These are phyloP conservation scores for Drosophila meridiana DNA, from an alignment of 2,888 invertebrate genomes.

Conservation along the genomic window DNA sequence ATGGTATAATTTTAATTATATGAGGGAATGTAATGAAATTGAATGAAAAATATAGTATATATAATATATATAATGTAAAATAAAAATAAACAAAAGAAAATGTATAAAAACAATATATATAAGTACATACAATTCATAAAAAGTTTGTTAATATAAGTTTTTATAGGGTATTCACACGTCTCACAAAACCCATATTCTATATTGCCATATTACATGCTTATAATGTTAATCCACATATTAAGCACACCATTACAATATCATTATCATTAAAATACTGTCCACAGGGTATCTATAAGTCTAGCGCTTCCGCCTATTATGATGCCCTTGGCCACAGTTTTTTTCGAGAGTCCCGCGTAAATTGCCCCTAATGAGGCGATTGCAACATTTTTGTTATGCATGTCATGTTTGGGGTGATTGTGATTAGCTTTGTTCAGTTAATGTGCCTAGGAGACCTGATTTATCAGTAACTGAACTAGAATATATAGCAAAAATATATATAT, in stretches of 20 bases:
- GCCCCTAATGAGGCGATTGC: constrained; percentile 49
- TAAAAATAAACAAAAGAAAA: not conserved
- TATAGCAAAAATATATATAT: not conserved
- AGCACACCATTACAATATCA: not conserved
- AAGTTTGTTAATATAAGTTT: not conserved
- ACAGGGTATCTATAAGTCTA: not conserved
- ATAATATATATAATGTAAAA: not conserved
- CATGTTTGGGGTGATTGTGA: constrained; percentile 11
- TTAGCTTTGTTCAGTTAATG: constrained; percentile 16
- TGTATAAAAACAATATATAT: not conserved
- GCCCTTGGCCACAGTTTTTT: not conserved
- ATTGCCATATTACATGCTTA: not conserved
- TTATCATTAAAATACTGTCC: not conserved
- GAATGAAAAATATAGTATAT: not conserved
- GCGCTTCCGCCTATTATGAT: not conserved
- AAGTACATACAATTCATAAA: not conserved
- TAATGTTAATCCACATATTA: not conserved
- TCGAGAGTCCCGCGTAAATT: constrained; percentile 41
- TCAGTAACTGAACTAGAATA: not conserved
- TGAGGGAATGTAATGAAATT: not conserved
- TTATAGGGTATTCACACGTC: not conserved
- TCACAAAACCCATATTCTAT: not conserved
- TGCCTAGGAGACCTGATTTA: not conserved
- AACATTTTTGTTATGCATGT: constrained; percentile 25
- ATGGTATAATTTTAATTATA: not conserved